These are phyloP conservation scores for Serrognathus titanus DNA, from an alignment of 2,888 invertebrate genomes.

Conservation along the genomic window DNA sequence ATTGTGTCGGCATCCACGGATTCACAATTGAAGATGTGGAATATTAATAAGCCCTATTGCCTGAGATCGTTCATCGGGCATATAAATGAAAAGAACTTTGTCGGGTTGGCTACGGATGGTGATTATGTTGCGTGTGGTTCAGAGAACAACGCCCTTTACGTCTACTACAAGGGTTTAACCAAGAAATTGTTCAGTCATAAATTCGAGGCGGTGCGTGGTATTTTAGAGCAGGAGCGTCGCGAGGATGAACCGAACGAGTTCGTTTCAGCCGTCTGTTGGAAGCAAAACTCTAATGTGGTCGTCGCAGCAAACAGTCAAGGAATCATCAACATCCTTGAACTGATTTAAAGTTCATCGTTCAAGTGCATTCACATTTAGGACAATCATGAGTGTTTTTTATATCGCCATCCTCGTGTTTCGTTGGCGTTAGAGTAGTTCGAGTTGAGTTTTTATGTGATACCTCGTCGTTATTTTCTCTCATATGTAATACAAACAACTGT, in stretches of 20 bases:
- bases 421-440: background rate
- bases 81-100: slow-evolving; percentile 94
- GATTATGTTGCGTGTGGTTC: slow-evolving; percentile 93
- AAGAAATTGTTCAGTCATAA: slow-evolving; percentile 83
- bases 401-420: background rate
- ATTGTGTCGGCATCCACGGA: slow-evolving; percentile 92
- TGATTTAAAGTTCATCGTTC: slow-evolving; percentile 53
- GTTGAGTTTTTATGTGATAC: no score
- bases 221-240: slow-evolving; percentile 70
- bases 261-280: slow-evolving; percentile 94
- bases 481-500: slow-evolving; percentile 1
- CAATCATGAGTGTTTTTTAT: slow-evolving; percentile 3
- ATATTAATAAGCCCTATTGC: slow-evolving; percentile 72
- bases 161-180: slow-evolving; percentile 87
- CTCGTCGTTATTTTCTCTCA: background rate
- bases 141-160: slow-evolving; percentile 88
- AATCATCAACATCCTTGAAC: slow-evolving; percentile 81
- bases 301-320: slow-evolving; percentile 94
- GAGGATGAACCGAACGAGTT: slow-evolving; percentile 89
- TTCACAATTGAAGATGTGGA: slow-evolving; percentile 89
- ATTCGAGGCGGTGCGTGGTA: slow-evolving; percentile 78
- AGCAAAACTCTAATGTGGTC: slow-evolving; percentile 77
- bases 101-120: slow-evolving; percentile 87
- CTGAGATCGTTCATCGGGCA: slow-evolving; percentile 86
- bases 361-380: slow-evolving; percentile 2